phyloP scores from a whole-genome alignment of 2,888 invertebrate genomes.

The Leptogaster cylindrica region DNA sequence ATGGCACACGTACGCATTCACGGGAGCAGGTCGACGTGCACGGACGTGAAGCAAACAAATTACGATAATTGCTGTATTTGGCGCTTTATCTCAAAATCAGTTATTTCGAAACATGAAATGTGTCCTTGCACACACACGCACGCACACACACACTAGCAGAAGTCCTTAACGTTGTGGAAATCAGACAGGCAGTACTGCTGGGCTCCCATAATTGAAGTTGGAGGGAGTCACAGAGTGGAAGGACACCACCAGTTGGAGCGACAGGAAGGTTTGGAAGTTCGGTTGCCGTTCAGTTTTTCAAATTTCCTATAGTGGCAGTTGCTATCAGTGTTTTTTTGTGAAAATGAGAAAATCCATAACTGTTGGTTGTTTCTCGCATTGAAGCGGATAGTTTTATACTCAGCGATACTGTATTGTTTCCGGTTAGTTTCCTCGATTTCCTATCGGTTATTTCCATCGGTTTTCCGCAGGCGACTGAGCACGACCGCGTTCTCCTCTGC shows the following conservation, averaged over 20 bases:
- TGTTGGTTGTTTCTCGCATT: not conserved
- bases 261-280: not conserved
- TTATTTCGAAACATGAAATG: not conserved
- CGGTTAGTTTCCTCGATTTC: constrained; percentile 22
- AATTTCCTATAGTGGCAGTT: constrained; percentile 30
- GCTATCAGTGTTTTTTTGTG: constrained; percentile 22
- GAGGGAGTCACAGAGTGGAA: not conserved
- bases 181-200: not conserved
- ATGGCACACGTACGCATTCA: constrained; percentile 13
- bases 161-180: not conserved
- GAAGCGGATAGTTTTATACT: not conserved
- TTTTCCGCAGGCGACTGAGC: not conserved
- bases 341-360: constrained; percentile 41
- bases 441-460: not conserved
- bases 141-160: too few relatives aligned
- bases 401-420: constrained; percentile 6
- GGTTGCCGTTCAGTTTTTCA: constrained; percentile 31
- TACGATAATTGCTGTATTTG: constrained; percentile 43
- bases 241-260: not conserved
- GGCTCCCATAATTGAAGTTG: not conserved
- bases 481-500: too few relatives aligned
- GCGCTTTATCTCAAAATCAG: constrained; percentile 26
- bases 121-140: not conserved
- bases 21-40: constrained; percentile 10
- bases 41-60: constrained; percentile 40